Evolutionary conservation across 2,797 vertebrate species (phyloP), one percentile per base, ranked within the genome.

Genomic region (Neoniphon sammara): DNA sequence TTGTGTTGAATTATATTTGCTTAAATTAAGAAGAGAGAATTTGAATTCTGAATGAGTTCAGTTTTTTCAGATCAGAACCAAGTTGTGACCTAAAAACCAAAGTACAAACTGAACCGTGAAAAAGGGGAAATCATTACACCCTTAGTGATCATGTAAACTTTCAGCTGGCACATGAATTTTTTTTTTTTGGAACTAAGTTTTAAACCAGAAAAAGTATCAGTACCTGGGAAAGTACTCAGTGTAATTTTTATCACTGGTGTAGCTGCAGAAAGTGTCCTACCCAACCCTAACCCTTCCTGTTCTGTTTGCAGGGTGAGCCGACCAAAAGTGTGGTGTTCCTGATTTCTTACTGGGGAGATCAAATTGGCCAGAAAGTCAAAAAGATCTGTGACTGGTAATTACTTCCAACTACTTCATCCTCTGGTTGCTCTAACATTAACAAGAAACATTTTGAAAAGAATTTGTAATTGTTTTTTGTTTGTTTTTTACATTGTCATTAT

Each of bases 311-410:
- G 98, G 96, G 96, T 0, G 96, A 98, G 80, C 91, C 90, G 23
- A 94, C 94, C 15, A 97, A 95, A 67, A 96, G 95, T 87, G 94
- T 96, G 49, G 97, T 97, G 71, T 99, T 99, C 86, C 91, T 99
- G 47, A 95, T 99, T 70, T 99, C 98, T 36, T 99, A 97, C 67
- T 99, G 98, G 97, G 98, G 98, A 44, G 98, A 99, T n/a, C 97
- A 98, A 85, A 98, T 99, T 11, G 98, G 97, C 47, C 96, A 98
- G 88, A 99, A 99, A 91, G 97, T 99, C 20, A 99, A 97, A 94
- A 99, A 98, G 93, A 98, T 99, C 70, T 98, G 97, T 84, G 97
- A 99, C 64, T 99, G 98, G 98, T 99, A 94, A 96, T 84, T 57
- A 78, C 59, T 64, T 2, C n/a, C 21, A 17, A 5, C 20, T 49